These are phyloP conservation scores for Parthenolecanium corni DNA, from an alignment of 2,888 invertebrate species.

Conservation along the genomic window DNA sequence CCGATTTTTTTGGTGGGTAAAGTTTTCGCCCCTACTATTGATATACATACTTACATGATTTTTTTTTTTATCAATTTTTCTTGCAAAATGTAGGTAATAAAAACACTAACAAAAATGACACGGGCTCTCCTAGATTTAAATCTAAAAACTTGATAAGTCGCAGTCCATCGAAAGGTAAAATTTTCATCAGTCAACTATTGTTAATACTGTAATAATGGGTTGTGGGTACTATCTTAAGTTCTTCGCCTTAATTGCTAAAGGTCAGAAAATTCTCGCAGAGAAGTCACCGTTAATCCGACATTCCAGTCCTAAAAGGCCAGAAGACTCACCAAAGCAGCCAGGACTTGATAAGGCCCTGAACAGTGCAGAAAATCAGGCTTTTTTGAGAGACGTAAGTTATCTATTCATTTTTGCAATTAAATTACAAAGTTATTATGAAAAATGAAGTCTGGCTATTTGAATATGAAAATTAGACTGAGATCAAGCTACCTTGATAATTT, in stretches of 20 bases:
- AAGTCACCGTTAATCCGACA: slow-evolving; percentile 81
- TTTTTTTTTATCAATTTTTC: background rate
- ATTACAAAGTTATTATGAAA: no score
- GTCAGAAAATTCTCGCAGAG: slow-evolving; percentile 68
- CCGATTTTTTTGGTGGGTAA: slow-evolving; percentile 72
- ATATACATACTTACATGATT: background rate
- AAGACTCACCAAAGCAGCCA: slow-evolving; percentile 55
- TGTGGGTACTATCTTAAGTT: background rate
- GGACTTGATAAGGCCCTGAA: slow-evolving; percentile 54
- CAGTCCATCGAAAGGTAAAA: slow-evolving; percentile 7
- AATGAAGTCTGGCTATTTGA: no score
- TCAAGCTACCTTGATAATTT: no score
- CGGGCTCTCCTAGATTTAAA: background rate
- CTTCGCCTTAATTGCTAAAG: slow-evolving; percentile 32
- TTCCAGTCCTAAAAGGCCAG: slow-evolving; percentile 53
- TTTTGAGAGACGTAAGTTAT: slow-evolving; percentile 69
- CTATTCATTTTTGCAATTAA: background rate
- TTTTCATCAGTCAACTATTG: background rate
- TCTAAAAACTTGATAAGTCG: background rate
- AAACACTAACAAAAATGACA: slow-evolving; percentile 7
- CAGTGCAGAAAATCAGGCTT: slow-evolving; percentile 84
- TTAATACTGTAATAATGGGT: background rate
- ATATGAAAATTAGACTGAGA: no score
- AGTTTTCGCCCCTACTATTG: background rate
- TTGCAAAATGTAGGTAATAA: background rate